Conservation (phyloP, 1,140 invertebrate genomes). For the Saccostrea cuccullata region DNA sequence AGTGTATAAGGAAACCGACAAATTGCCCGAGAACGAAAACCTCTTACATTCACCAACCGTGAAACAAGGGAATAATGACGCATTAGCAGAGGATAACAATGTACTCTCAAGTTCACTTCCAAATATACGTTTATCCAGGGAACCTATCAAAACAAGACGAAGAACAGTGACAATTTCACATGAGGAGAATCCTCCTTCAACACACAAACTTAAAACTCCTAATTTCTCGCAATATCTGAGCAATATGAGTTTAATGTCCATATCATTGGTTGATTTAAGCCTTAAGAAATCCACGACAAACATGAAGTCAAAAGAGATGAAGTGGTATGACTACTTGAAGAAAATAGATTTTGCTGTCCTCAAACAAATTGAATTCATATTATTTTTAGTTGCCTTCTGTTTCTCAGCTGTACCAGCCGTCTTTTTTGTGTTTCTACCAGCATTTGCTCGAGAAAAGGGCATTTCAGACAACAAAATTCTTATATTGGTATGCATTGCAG, state of each 20-base stretch:
- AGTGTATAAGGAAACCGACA: neutral
- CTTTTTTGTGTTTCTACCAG: constrained; percentile 51
- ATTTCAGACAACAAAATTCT: constrained; percentile 51
- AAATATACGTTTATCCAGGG: neutral
- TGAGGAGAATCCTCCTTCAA: neutral
- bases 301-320: neutral
- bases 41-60: no score
- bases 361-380: constrained; percentile 39
- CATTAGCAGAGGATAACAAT: neutral
- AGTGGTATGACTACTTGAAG: neutral
- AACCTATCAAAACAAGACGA: neutral
- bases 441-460: constrained; percentile 44
- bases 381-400: constrained; percentile 40
- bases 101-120: neutral
- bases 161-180: constrained; percentile 3
- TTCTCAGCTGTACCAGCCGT: constrained; percentile 21
- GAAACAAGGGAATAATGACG: neutral
- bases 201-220: neutral
- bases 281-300: neutral
- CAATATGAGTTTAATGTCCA: neutral
- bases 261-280: neutral
- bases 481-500: constrained; percentile 53
- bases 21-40: neutral
- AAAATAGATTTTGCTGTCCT: constrained; percentile 39
- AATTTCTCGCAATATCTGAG: neutral